Evolutionary conservation across 1,140 invertebrate species (phyloP).

Genomic region (Samia ricini): DNA sequence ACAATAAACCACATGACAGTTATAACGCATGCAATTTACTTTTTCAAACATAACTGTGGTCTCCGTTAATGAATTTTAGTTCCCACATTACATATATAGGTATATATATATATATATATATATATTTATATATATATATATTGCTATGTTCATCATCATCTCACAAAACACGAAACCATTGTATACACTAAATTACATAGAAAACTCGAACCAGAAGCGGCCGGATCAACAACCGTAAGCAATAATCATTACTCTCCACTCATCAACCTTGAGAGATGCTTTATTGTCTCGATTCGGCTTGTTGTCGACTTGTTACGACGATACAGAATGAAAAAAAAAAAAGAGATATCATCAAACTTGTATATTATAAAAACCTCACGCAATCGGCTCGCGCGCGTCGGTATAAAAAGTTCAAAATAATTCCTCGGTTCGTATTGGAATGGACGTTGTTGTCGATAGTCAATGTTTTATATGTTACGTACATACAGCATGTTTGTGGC

Average conservation of each 20-base stretch:
- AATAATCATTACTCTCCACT: constrained; percentile 69
- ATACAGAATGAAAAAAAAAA: constrained; percentile 51
- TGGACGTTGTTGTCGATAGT: constrained; percentile 7
- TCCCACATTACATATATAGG: constrained; percentile 1
- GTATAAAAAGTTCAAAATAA: constrained; percentile 36
- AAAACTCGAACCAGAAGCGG: constrained; percentile 7
- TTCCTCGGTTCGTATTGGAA: constrained; percentile 33
- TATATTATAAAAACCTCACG: constrained; percentile 67
- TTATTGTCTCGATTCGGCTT: constrained; percentile 71
- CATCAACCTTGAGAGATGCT: constrained; percentile 66
- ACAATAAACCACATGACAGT: neutral
- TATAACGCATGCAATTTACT: neutral
- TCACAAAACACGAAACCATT: neutral
- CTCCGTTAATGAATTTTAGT: neutral
- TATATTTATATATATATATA: no score
- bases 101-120: no score
- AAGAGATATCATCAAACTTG: constrained; percentile 57
- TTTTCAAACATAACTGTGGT: neutral
- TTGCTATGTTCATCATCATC: neutral
- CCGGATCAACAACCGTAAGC: constrained; percentile 54
- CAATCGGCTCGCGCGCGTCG: constrained; percentile 37
- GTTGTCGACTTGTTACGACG: constrained; percentile 70
- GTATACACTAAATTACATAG: constrained; percentile 6
- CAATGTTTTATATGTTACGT: constrained; percentile 4
- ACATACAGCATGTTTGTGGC: constrained; percentile 5